Base-by-base conservation (phyloP, 2,888 invertebrate species). In the Drosophila mayaguana region DNA sequence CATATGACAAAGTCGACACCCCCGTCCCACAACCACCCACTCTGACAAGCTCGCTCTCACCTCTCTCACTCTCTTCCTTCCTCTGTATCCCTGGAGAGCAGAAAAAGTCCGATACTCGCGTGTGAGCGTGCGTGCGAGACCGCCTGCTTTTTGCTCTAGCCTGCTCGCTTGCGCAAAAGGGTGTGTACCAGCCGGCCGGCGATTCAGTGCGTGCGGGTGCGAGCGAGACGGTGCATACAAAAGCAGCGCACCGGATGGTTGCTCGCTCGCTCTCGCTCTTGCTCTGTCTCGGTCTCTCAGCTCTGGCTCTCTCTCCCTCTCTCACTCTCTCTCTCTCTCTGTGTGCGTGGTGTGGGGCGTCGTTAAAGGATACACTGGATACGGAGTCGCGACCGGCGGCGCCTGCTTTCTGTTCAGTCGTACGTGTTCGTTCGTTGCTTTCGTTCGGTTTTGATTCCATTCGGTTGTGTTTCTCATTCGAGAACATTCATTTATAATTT, bases 361-460 rank as follows among this genome's bases (percentile, higher is more conserved):
- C 50, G 62, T 36, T 66, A 68, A 75, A 75, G 82, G 82, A 78
- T 88, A 80, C 60, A 46, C 34, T 65, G 66, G 76, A 64, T 64
- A 67, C 65, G 77, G 50, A 67, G 60, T 57, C 50, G 67, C 40
- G 25, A 51, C 55, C 72, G 63, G 69, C 76, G 71, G 72, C 76
- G 72, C 72, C 68, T 69, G 63, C 56, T 80, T 68, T 67, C 65
- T 63, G 68, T 74, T 88, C 83, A 91, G 87, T 91, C 91, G 92
- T 91, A 88, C 91, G 91, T 89, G 91, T 92, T 92, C 92, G 91
- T 92, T 91, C 92, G 91, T 91, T 92, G 91, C 92, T 91, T 91
- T 91, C 91, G 91, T 91, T 91, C 92, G 91, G 92, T 91, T 89
- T 88, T 89, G 91, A 90, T 91, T 91, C 86, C 89, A 87, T 87